Evolutionary conservation across 2,888 invertebrate genomes (phyloP), one percentile per base, ranked within the genome.

Genomic region (Eupeodes luniger): DNA sequence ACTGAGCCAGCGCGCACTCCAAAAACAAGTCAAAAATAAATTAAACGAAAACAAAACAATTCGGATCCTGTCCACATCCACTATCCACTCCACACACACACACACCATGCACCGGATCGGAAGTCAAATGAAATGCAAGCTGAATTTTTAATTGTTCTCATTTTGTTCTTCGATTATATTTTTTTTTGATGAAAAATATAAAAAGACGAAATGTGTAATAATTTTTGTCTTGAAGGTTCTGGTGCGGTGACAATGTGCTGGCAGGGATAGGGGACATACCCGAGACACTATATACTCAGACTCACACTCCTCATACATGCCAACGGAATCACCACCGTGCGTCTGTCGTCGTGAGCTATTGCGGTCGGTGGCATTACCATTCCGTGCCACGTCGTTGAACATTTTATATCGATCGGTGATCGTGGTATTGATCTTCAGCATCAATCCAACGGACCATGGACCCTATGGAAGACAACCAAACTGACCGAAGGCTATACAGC

Each of bases 131-230:
- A 85, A 87, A 85, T 89, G 87, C 90, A 89, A 85, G 87, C 85
- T 81, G 90, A 90, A 90, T 90, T 85, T 90, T 90, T 90, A 90
- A 90, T 87, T 90, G 87, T 86, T 76, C 88, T 85, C 75, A 84
- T 85, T 88, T 78, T 44, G 61, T 64, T 67, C 34, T 62, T 81
- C 36, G 40, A 69, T 74, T 78, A 67, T 66, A 11, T 47, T 11
- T 47, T 11, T 47, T 47, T 11, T 83, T 47, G 61, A 57, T 9
- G 57, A 51, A 69, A 61, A 34, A 61, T n/a, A 51, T 19, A 57
- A 40, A 53, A 34, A 64, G 12, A 40, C 40, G 40, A 40, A 40
- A 40, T 40, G 40, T 57, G 64, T 67, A 76, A 72, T 79, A 66
- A 47, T 81, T 77, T 61, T 66, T 49, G 19, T 69, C 49, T 80